Conservation (phyloP, 2,888 invertebrate genomes). For the Tipula helvola region DNA sequence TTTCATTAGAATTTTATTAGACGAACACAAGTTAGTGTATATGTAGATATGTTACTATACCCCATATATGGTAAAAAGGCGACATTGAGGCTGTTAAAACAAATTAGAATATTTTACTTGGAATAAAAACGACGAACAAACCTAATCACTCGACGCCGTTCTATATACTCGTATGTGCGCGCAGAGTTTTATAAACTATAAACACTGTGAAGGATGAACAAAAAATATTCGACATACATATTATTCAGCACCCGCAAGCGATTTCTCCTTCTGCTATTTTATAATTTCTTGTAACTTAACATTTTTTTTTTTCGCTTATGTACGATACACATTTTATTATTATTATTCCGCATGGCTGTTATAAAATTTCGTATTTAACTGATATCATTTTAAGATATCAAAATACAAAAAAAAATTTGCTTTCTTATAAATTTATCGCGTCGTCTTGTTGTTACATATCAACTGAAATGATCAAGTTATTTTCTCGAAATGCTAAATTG, state of each 20-base stretch:
- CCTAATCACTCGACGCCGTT: background rate
- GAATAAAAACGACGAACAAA: background rate
- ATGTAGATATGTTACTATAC: background rate
- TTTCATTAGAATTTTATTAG: background rate
- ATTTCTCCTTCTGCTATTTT: background rate
- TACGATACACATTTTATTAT: background rate
- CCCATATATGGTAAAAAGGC: background rate
- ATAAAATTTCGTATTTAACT: background rate
- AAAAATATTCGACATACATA: background rate
- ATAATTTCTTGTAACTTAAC: background rate
- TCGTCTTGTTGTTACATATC: background rate
- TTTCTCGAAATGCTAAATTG: background rate
- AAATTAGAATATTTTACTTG: background rate
- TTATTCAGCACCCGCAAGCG: slow-evolving; percentile 4
- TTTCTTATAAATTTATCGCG: background rate
- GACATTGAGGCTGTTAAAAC: background rate
- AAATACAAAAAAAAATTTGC: background rate
- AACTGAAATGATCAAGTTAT: background rate
- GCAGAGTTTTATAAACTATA: background rate
- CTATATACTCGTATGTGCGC: background rate
- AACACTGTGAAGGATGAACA: background rate
- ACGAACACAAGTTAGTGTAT: background rate
- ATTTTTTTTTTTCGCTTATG: background rate
- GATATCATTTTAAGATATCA: background rate
- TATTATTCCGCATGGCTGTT: background rate